Evolutionary conservation across 2,888 invertebrate genomes (phyloP), one percentile per base, ranked within the genome.

Genomic region (Deroplatys truncata): DNA sequence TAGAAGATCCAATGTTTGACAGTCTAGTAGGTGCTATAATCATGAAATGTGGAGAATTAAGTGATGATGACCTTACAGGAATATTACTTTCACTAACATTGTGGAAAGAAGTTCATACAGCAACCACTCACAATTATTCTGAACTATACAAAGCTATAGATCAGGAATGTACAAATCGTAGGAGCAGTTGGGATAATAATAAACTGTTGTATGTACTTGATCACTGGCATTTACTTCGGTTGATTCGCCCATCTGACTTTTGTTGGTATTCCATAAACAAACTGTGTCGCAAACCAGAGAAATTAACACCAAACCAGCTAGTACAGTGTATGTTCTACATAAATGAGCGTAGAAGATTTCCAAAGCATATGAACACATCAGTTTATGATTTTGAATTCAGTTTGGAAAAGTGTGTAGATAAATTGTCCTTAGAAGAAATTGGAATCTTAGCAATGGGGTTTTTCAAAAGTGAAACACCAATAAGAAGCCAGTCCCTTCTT

Each of bases 371-470:
- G 9, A 93, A 95, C 15, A 93, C 95, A 90, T 95, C 95, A 87
- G 95, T 96, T 93, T 96, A 96, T 91, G 96, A 96, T 91, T 94
- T 96, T 88, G 97, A 97, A 93, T 92, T 94, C 86, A 94, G 94
- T 84, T 92, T 96, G 89, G 93, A 94, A 56, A 92, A 94, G 7
- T 93, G 93, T 89, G 93, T 96, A n/a, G 92, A 95, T 13, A 92
- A 94, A 35, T 94, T 97, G 92, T 94, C 94, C 31, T 91, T 96
- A 10, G 95, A 96, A 91, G 97, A 98, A 92, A 93, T 97, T 90
- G 96, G 96, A 20, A 94, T 97, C 25, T 94, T 96, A 91, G 95
- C 96, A 8, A 96, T 97, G 95, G 97, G 96, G 0, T 97, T 96
- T 92, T 98, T 98, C 92, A 97, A 97, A 94, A 96, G 96, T 28